A percentile compares a stretch with the other conserved stretches of the same genome.
phyloP scores from a whole-genome alignment of 2,113 vertebrate species.

The Syngnathus floridae region DNA sequence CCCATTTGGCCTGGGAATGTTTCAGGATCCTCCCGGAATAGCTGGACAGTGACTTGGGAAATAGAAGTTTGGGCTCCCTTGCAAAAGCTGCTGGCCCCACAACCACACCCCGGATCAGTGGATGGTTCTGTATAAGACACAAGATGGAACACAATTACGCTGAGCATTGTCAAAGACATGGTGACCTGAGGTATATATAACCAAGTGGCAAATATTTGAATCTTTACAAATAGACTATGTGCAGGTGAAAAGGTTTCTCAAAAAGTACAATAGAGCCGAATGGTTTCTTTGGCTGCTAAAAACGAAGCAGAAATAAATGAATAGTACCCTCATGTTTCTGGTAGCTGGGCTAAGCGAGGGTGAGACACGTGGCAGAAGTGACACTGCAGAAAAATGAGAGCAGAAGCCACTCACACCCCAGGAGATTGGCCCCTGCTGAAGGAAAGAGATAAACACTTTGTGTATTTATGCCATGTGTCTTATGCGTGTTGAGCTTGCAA shows the following conservation, averaged over 20 bases:
- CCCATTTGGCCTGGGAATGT: too few species aligned
- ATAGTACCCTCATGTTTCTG: constrained; percentile 16
- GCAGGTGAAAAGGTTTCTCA: background rate
- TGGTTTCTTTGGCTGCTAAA: constrained; percentile 19
- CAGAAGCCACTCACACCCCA: constrained; percentile 41
- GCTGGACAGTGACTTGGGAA: too few species aligned
- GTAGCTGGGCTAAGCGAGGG: constrained; percentile 25
- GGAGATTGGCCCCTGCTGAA: constrained; percentile 47
- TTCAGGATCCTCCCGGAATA: too few species aligned
- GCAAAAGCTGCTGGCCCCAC: too few species aligned
- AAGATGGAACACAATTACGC: too few species aligned
- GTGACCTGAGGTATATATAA: too few species aligned
- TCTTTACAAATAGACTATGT: too few species aligned
- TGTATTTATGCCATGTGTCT: constrained; percentile 41
- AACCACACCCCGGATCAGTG: too few species aligned
- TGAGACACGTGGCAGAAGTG: constrained; percentile 50
- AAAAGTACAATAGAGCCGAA: constrained; percentile 1
- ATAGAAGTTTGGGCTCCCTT: too few species aligned
- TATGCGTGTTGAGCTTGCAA: constrained; percentile 7
- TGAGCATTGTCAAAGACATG: too few species aligned
- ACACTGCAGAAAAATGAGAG: constrained; percentile 53
- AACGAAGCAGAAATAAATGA: constrained; percentile 9
- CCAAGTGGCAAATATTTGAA: too few species aligned
- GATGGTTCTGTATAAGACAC: too few species aligned
- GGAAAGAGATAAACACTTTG: constrained; percentile 52